phyloP scores from a whole-genome alignment of 2,797 vertebrate genomes.

The Aselliscus stoliczkanus region DNA sequence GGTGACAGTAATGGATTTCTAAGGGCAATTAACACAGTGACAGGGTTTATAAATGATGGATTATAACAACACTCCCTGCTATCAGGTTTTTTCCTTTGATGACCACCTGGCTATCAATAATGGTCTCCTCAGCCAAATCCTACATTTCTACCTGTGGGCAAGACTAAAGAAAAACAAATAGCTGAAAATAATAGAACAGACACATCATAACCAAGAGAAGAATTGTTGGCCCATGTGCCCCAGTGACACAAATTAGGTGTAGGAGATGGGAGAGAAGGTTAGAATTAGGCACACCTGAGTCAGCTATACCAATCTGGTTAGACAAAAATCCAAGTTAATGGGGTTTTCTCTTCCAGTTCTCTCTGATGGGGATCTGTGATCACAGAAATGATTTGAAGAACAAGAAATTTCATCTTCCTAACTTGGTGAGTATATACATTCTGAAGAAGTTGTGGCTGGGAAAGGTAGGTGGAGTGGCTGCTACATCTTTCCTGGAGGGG shows the following conservation, averaged over 20 bases:
- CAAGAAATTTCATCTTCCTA: not conserved
- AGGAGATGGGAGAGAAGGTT: not conserved
- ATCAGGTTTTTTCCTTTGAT: slow-evolving; percentile 7
- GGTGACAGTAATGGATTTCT: slow-evolving; percentile 51
- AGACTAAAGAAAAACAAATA: not conserved
- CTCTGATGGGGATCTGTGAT: not conserved
- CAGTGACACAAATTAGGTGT: not conserved
- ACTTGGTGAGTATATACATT: not conserved
- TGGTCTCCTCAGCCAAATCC: not conserved
- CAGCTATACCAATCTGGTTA: not conserved
- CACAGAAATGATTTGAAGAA: not conserved
- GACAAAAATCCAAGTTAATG: not conserved
- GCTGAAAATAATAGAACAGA: not conserved
- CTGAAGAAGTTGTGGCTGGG: not conserved
- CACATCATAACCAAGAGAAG: not conserved
- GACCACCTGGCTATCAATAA: slow-evolving; percentile 4
- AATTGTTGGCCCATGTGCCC: not conserved
- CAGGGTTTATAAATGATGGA: slow-evolving; percentile 53
- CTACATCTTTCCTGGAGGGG: not conserved
- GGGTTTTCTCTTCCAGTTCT: not conserved
- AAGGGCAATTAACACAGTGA: slow-evolving; percentile 43
- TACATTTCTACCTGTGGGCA: not conserved
- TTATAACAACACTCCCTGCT: slow-evolving; percentile 20
- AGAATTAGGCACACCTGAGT: not conserved
- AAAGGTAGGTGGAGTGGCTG: not conserved